Percentiles rank a stretch among this genome's conserved stretches.
These are phyloP conservation scores for Limnephilus marmoratus DNA, from an alignment of 2,888 invertebrate genomes.

Conservation along the genomic window DNA sequence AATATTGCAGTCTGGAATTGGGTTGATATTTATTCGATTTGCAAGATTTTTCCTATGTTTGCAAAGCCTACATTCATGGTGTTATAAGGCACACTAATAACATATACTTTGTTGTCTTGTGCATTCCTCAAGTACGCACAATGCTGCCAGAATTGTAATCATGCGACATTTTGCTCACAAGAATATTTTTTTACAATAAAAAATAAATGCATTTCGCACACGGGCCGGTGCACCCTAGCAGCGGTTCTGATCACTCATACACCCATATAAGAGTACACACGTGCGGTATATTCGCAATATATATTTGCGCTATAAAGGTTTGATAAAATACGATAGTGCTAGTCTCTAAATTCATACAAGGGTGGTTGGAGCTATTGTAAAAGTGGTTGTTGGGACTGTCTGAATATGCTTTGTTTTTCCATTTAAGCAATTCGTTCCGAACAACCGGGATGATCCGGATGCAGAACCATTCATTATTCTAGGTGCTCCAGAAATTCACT, in stretches of 20 bases:
- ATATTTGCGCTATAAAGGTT: conserved; percentile 31
- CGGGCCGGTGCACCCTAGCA: not conserved
- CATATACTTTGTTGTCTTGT: too few species aligned
- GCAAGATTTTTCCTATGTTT: too few species aligned
- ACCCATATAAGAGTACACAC: not conserved
- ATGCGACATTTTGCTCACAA: too few species aligned
- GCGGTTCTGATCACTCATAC: not conserved
- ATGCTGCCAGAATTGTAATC: too few species aligned
- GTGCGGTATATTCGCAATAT: not conserved
- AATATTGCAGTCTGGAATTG: too few species aligned
- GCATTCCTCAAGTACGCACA: too few species aligned
- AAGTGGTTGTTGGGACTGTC: conserved; percentile 32
- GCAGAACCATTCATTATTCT: not conserved
- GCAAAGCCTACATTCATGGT: too few species aligned
- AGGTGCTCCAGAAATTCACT: not conserved
- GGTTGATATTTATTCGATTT: too few species aligned
- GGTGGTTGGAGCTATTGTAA: conserved; percentile 4
- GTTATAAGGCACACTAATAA: too few species aligned
- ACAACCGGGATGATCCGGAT: not conserved
- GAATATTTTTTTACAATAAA: too few species aligned
- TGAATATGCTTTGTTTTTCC: conserved; percentile 17
- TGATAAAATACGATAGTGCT: conserved; percentile 21
- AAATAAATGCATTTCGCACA: not conserved
- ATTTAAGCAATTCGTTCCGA: conserved; percentile 3
- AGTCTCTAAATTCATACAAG: conserved; percentile 20